Base-by-base conservation (phyloP, 1,140 invertebrate genomes). In the Dinothrombium tinctorium region DNA sequence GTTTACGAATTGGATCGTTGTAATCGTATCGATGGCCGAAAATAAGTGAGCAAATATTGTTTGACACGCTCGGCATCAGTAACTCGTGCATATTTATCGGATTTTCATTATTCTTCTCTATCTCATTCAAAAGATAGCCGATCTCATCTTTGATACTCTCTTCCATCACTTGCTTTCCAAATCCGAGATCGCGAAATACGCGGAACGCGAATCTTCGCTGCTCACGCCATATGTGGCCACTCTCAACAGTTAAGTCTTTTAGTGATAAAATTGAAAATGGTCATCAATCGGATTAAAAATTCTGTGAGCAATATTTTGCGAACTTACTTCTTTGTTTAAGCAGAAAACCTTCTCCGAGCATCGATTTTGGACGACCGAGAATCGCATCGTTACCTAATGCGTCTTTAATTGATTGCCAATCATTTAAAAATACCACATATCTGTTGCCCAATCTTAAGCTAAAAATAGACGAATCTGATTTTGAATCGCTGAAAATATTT, bases 121-220 rank as follows among this genome's bases (percentile, higher is more conserved):
- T 41, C 20, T 31, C n/a, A 17, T 19, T 19, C 21, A 22, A 9
- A 7, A 41, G 24, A 14, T 4, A 17, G 5, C 24, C 24, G 9
- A 41, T 41, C 19, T 82, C 75, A 0, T 68, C 63, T 40, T 67
- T 61, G 11, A 83, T 73, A 37, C 72, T 66, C 5, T 66, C 60
- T 47, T 75, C 72, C 72, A 82, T 79, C 29, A 61, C 55, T 1
- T 58, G 62, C 50, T 73, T 71, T 0, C 78, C 77, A 43, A 77
- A 75, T 14, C 80, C 80, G 7, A 79, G 61, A 21, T 69, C 59
- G 21, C 66, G 64, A 45, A 86, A 60, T 39, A 73, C 67, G 42
- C 68, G 68, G 32, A 80, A 53, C 3, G 72, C 65, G 57, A 82
- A 83, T 33, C 61, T 59, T 31, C 77, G 62, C 47, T 83, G 72